Evolutionary conservation across 2,797 vertebrate species (phyloP).

Genomic region (Nannoperca australis): DNA sequence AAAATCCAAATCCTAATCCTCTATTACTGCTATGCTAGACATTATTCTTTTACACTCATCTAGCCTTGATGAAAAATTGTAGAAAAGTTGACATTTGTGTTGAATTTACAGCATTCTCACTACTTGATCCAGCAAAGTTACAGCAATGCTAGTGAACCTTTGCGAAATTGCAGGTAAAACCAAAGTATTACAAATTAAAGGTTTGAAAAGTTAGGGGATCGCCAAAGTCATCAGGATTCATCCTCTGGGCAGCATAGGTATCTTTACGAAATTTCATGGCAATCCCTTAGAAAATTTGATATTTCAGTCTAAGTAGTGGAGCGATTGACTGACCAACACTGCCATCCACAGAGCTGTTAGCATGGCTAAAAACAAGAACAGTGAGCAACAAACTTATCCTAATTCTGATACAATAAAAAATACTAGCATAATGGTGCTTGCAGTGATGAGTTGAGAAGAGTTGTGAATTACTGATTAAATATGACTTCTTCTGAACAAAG

Average conservation of each 20-base stretch:
- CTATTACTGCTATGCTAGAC: neutral
- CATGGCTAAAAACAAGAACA: neutral
- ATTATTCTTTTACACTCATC: neutral
- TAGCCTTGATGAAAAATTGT: neutral
- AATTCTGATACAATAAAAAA: neutral
- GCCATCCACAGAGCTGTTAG: neutral
- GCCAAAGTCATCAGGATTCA: neutral
- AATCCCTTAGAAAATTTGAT: neutral
- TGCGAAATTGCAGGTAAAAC: neutral
- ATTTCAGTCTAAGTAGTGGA: neutral
- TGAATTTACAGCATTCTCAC: neutral
- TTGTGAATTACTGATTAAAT: slow-evolving; percentile 4
- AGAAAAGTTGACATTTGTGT: neutral
- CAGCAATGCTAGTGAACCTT: neutral
- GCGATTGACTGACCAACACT: neutral
- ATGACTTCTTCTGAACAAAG: slow-evolving; percentile 11
- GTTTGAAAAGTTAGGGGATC: neutral
- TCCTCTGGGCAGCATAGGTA: neutral
- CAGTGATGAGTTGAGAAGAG: neutral
- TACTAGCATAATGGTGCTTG: neutral
- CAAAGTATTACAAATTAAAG: neutral
- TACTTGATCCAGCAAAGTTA: neutral
- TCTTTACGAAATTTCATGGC: too few species aligned
- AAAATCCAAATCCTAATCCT: neutral
- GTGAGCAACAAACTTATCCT: neutral